Percentiles rank a stretch among this genome's conserved stretches.
phyloP scores from a whole-genome alignment of 1,140 invertebrate species.

The Littorina saxatilis region DNA sequence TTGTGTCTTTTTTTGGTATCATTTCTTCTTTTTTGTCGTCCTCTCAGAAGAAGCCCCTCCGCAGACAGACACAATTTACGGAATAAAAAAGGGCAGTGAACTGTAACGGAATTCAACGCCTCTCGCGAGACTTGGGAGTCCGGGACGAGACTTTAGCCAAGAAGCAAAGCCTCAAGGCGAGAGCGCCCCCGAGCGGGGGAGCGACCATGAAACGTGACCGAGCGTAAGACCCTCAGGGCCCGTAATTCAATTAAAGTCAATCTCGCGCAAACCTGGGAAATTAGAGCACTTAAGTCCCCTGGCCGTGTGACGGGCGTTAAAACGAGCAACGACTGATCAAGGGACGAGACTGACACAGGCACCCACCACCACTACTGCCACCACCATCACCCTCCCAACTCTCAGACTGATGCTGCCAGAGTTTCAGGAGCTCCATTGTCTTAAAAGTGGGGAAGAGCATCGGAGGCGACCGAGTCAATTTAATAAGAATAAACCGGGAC shows the following conservation, averaged over 20 bases:
- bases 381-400: not conserved
- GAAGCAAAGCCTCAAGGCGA: slow-evolving; percentile 17
- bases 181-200: not conserved
- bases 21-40: too few species aligned
- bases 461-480: slow-evolving; percentile 25
- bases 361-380: not conserved
- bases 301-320: slow-evolving; percentile 32
- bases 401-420: not conserved
- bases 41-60: not conserved
- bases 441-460: not conserved
- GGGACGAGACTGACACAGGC: not conserved
- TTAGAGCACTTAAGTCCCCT: slow-evolving; percentile 33
- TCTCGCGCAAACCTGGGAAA: slow-evolving; percentile 41
- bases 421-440: too few species aligned
- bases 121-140: slow-evolving; percentile 29
- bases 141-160: not conserved
- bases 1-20: too few species aligned
- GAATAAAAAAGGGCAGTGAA: slow-evolving; percentile 13
- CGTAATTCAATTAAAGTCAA: slow-evolving; percentile 43
- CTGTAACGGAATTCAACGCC: slow-evolving; percentile 38
- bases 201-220: slow-evolving; percentile 28
- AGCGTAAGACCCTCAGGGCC: slow-evolving; percentile 30
- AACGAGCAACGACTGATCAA: slow-evolving; percentile 33
- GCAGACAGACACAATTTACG: slow-evolving; percentile 23
- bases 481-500: slow-evolving; percentile 31